Evolutionary conservation across 2,113 vertebrate genomes (phyloP), one percentile per base, ranked within the genome.

Genomic region (Conger conger): DNA sequence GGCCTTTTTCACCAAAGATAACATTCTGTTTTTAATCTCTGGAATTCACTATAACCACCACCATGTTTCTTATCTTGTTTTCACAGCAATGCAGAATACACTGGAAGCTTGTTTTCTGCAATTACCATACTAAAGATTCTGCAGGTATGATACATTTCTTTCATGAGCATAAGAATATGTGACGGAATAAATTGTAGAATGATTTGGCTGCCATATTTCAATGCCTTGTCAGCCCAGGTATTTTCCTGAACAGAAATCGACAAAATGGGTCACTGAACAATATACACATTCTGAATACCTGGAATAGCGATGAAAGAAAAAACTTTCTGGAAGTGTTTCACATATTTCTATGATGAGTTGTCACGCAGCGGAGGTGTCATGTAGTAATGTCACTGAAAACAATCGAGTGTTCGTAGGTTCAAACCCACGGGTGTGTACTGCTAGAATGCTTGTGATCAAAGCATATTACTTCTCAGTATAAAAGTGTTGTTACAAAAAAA

Each of bases 1-100:
- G 68, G 7, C 40, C 18, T 27, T 60, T 82, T 80, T 50, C 79
- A 87, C 38, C 40, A 73, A 82, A 83, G n/a, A 73, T 4, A 33
- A 73, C 1, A 73, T 73, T 73, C 1, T 73, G 30, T 73, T 73
- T 73, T 63, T 0, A 68, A 33, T 33, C 68, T 11, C 9, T n/a
- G 27, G n/a, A 73, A 30, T 33, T 73, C 57, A 73, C 57, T 30
- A 37, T 8, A 13, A 37, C 57, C 63, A 37, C 40, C 7, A 17
- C 60, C 42, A 0, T 13, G n/a, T 36, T 85, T 87, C 94, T 95
- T 95, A 95, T 95, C 94, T 95, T 94, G 94, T 95, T 95, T 95
- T 92, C 94, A 94, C 94, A 95, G 94, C 86, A 83, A 95, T 93
- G 88, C 92, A 92, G 92, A 94, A 93, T 94, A 87, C 93, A 90